phyloP scores from a whole-genome alignment of 1,140 invertebrate species.

The Oppia nitens region DNA sequence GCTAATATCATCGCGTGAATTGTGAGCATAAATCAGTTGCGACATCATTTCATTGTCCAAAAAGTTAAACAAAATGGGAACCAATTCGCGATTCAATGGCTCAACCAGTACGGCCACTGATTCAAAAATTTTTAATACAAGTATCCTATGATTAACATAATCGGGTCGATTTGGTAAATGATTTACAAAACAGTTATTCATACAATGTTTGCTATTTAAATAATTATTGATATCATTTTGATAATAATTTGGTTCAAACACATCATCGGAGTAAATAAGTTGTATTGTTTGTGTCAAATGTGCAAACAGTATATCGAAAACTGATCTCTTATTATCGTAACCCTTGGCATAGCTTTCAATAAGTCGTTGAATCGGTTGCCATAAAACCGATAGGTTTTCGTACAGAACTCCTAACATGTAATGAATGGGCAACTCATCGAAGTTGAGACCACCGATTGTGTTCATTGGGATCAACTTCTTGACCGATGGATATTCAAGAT shows the following conservation, averaged over 20 bases:
- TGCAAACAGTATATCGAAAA: conserved; percentile 2
- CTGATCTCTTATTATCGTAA: not conserved
- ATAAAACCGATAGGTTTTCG: conserved; percentile 69
- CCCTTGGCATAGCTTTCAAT: not conserved
- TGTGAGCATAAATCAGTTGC: conserved; percentile 14
- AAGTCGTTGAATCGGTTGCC: conserved; percentile 58
- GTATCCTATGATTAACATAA: conserved; percentile 50
- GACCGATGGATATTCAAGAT: conserved; percentile 37
- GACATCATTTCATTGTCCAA: conserved; percentile 38
- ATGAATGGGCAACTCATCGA: conserved; percentile 38
- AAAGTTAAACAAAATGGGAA: conserved; percentile 57
- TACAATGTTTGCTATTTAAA: not conserved
- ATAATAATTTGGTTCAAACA: not conserved
- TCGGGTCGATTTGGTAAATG: conserved; percentile 31
- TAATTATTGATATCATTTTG: not conserved
- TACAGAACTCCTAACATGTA: conserved; percentile 65
- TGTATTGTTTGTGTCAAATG: conserved; percentile 3
- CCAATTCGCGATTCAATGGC: conserved; percentile 54
- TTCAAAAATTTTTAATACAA: conserved; percentile 60
- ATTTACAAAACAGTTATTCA: not conserved
- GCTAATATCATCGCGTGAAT: conserved; percentile 26
- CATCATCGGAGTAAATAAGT: not conserved
- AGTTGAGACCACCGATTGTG: not conserved
- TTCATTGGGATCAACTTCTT: conserved; percentile 22
- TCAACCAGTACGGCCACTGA: conserved; percentile 53